Conservation (phyloP, 2,113 vertebrate species). For the Plectropomus leopardus region DNA sequence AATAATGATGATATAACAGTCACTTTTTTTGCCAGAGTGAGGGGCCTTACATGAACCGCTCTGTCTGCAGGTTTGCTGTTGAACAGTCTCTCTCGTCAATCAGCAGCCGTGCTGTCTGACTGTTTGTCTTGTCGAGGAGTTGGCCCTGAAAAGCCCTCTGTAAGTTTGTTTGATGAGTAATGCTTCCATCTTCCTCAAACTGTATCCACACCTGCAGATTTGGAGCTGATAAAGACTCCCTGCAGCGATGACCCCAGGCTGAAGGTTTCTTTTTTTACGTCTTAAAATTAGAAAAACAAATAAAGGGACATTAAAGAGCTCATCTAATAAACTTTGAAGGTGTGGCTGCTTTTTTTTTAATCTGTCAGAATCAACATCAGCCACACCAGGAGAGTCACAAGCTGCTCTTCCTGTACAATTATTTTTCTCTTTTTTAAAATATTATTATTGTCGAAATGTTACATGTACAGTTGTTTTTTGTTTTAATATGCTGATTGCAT, state of each 20-base stretch:
- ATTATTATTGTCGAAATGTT: too few relatives aligned
- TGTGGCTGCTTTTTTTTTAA: too few relatives aligned
- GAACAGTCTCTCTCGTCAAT: not conserved
- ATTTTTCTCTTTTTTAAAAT: too few relatives aligned
- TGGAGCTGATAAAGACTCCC: not conserved
- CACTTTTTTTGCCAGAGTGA: not conserved
- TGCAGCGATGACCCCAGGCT: not conserved
- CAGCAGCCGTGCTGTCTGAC: not conserved
- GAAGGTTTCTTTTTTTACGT: not conserved
- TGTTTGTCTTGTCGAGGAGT: constrained; percentile 36
- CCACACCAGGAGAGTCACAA: too few relatives aligned
- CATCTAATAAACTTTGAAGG: not conserved
- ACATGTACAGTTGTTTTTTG: too few relatives aligned
- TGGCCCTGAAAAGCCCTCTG: constrained; percentile 31
- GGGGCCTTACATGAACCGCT: too few relatives aligned
- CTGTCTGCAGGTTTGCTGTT: not conserved
- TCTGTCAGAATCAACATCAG: too few relatives aligned
- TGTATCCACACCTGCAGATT: constrained; percentile 13
- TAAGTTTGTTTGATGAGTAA: constrained; percentile 45
- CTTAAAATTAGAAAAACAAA: not conserved
- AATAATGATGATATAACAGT: not conserved
- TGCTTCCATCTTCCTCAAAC: constrained; percentile 26
- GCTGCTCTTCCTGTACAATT: too few relatives aligned
- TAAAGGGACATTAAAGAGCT: not conserved
- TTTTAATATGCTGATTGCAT: too few relatives aligned